These are phyloP conservation scores for Sapajus apella DNA, from an alignment of 2,113 vertebrate genomes.

Conservation along the genomic window DNA sequence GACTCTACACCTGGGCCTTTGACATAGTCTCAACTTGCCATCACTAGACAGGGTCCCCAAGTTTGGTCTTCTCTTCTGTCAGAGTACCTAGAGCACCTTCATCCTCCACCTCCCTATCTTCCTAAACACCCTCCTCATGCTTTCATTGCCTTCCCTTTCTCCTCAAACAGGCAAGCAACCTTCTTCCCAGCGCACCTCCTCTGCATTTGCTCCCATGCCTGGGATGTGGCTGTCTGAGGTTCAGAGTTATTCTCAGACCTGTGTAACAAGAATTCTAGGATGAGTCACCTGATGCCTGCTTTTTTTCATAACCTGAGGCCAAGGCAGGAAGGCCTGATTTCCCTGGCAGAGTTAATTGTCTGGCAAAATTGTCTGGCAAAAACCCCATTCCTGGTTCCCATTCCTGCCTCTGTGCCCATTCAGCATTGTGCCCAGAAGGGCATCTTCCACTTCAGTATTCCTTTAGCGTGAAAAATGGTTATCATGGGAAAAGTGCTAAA, in stretches of 20 bases:
- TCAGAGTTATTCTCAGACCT: neutral
- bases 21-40: neutral
- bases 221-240: neutral
- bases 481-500: neutral
- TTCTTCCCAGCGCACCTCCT: neutral
- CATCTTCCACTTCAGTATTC: neutral
- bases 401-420: accelerated
- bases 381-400: neutral
- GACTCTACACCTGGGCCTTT: neutral
- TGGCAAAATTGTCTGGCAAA: neutral
- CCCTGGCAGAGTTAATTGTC: neutral
- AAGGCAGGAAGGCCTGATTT: neutral
- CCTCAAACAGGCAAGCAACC: neutral
- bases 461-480: neutral
- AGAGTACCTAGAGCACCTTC: neutral
- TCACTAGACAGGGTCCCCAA: neutral
- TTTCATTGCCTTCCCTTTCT: neutral
- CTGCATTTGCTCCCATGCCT: no score
- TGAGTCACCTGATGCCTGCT: neutral
- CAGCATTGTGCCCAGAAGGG: neutral
- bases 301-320: neutral
- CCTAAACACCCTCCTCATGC: neutral
- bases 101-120: neutral
- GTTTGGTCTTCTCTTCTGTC: neutral
- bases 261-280: neutral